These are phyloP conservation scores for Phacellophora camtschatica DNA, from an alignment of 30 jellyfish, hydroid and myxozoan genomes.

Conservation along the genomic window DNA sequence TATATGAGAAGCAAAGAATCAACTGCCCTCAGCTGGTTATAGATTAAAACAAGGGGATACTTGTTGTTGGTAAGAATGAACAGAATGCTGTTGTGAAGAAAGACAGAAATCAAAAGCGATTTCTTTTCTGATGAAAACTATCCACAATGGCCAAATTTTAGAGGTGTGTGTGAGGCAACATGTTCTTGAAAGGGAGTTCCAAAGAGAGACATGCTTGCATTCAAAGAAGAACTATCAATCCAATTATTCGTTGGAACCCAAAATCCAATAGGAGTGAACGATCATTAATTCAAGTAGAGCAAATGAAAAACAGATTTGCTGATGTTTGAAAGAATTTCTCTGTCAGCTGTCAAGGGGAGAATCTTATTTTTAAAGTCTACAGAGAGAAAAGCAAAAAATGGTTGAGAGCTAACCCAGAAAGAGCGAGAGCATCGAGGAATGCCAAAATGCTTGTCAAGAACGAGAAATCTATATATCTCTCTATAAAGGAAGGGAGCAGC, in stretches of 20 bases:
- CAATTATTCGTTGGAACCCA: no score
- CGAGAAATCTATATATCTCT: conserved; percentile 6
- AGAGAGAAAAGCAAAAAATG: conserved; percentile 9
- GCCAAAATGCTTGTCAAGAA: conserved; percentile 22
- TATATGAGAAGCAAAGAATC: not conserved
- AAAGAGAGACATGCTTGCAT: conserved; percentile 24
- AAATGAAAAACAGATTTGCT: not conserved
- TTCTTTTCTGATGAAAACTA: conserved; percentile 24
- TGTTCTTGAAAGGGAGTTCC: not conserved
- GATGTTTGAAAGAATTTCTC: conserved; percentile 31
- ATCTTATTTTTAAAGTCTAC: no score
- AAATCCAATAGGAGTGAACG: no score
- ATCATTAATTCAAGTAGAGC: no score
- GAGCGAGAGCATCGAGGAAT: not conserved
- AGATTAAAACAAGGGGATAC: conserved; percentile 15
- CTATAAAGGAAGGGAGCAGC: conserved; percentile 19
- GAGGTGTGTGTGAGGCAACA: conserved; percentile 14
- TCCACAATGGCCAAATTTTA: conserved; percentile 18
- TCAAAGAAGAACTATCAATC: conserved; percentile 20
- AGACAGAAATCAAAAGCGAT: conserved; percentile 16
- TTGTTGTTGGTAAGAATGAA: not conserved
- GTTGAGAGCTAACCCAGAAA: conserved; percentile 3
- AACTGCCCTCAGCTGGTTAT: conserved; percentile 40
- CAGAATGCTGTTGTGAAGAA: conserved; percentile 10
- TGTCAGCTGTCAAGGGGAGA: conserved; percentile 10